Evolutionary conservation across 2,888 invertebrate genomes (phyloP), one percentile per base, ranked within the genome.

Genomic region (Subacronicta megacephala): DNA sequence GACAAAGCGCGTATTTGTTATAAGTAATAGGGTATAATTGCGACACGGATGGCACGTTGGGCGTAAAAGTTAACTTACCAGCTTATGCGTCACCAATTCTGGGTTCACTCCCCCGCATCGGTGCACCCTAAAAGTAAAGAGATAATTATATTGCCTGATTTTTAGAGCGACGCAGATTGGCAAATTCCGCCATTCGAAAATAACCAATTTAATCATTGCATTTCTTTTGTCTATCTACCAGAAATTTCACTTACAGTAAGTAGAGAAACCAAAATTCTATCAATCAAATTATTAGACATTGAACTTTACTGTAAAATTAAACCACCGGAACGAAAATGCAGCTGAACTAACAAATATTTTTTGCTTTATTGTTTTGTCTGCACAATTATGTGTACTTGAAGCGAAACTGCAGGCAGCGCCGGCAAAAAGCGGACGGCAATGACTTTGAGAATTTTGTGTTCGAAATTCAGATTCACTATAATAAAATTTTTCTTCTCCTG

Each of bases 401-500:
- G 62, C 63, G 58, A 70, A 75, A 74, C 58, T 75, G 63, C 59
- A 75, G 65, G 60, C 40, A 41, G 36, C 43, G 31, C 16, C 26
- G 5, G 26, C 26, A 62, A 65, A 49, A 74, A 56, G 35, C 38
- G 18, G 26, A 13, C 20, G 26, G 9, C 37, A 26, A 50, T 44
- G 43, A 47, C 44, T 51, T 23, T 26, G 23, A 57, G 18, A 62
- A 58, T 69, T 69, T 61, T 46, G 29, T 46, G 38, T 47, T 23
- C 57, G 43, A 62, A 76, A 60, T 60, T 61, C 51, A 47, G 42
- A 68, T 64, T 62, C 58, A 38, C 60, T 65, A 42, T 77, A 79
- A 78, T 77, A 77, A 80, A 82, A 75, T 71, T 49, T n/a, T 31
- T 80, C 76, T 79, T 74, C 78, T 77, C 61, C 54, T 49, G 64